A percentile compares a stretch with the other conserved stretches of the same genome.
Evolutionary conservation across 2,797 vertebrate species (phyloP).

Genomic region (Apogon hyalosoma): DNA sequence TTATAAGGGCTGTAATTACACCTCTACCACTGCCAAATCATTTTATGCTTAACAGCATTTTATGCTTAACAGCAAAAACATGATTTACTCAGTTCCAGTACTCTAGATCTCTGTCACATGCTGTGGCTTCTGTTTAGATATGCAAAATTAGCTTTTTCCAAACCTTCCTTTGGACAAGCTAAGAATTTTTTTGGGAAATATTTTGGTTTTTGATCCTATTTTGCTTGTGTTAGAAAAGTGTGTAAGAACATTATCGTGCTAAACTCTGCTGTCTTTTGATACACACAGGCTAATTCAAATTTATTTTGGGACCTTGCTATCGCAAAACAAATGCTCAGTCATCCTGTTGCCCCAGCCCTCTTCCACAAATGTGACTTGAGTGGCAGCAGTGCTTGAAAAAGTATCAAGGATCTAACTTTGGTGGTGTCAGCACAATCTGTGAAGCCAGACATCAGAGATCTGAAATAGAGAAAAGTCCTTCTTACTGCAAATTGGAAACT

Average conservation of each 20-base stretch:
- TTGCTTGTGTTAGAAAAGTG: no score
- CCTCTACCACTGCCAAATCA: slow-evolving; percentile 18
- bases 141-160: slow-evolving; percentile 2
- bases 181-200: not conserved
- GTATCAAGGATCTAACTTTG: slow-evolving; percentile 2
- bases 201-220: not conserved
- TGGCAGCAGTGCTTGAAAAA: slow-evolving; percentile 12
- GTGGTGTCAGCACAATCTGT: slow-evolving; percentile 24
- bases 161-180: not conserved
- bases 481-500: not conserved
- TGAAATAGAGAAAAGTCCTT: not conserved
- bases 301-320: not conserved
- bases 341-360: not conserved
- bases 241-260: not conserved
- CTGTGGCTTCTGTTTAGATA: not conserved
- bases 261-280: not conserved
- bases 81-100: not conserved
- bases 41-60: slow-evolving; percentile 7
- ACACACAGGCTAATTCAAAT: not conserved
- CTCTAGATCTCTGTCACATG: not conserved
- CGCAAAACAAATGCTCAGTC: not conserved
- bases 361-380: slow-evolving; percentile 3
- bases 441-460: slow-evolving; percentile 9
- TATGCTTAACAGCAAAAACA: slow-evolving; percentile 17
- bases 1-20: slow-evolving; percentile 26